These are phyloP conservation scores for Scylla paramamosain DNA, from an alignment of 1,140 invertebrate genomes.

Conservation along the genomic window DNA sequence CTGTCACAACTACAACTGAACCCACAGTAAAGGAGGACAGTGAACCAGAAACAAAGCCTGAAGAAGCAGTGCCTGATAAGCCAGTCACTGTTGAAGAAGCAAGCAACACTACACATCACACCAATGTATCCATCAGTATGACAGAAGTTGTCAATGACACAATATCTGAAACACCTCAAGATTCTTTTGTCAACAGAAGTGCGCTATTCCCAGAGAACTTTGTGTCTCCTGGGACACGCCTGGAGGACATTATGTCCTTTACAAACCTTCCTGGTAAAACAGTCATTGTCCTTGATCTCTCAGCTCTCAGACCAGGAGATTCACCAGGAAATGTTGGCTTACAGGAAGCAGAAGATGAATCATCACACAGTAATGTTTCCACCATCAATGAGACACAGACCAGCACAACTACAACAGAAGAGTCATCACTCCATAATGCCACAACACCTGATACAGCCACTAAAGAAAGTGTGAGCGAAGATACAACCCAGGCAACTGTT, in stretches of 20 bases:
- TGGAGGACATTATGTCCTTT: slow-evolving; percentile 46
- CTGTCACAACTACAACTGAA: background rate
- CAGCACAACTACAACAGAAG: background rate
- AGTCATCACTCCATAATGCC: background rate
- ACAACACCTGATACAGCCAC: background rate
- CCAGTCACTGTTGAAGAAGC: background rate
- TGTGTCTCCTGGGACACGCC: slow-evolving; percentile 66
- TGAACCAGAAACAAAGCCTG: background rate
- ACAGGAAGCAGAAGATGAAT: background rate
- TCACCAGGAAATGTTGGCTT: slow-evolving; percentile 63
- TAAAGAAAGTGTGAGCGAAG: background rate
- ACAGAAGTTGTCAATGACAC: background rate
- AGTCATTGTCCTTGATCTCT: slow-evolving; percentile 38
- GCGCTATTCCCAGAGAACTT: slow-evolving; percentile 13
- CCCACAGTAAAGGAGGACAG: background rate
- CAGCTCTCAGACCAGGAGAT: slow-evolving; percentile 60
- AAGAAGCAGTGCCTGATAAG: background rate
- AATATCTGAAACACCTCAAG: background rate
- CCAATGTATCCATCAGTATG: background rate
- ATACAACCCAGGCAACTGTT: background rate
- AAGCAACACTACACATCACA: background rate
- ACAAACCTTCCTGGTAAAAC: slow-evolving; percentile 2
- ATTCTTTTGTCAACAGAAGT: background rate
- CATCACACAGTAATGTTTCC: background rate
- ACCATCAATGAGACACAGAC: background rate